These are phyloP conservation scores for Meghimatium bilineatum DNA, from an alignment of 2,888 invertebrate genomes.

Conservation along the genomic window DNA sequence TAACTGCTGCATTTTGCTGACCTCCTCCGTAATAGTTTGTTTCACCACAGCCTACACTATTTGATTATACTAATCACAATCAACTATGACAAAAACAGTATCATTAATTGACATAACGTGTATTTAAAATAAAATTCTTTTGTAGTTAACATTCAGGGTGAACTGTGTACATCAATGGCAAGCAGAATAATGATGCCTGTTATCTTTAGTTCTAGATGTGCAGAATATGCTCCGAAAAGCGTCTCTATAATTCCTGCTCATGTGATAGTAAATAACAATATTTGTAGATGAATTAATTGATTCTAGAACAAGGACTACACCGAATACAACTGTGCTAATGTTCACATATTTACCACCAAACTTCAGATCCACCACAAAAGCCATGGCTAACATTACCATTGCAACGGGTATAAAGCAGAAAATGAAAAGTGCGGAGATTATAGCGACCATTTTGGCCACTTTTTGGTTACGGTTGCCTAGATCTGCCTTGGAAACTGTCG, in stretches of 20 bases:
- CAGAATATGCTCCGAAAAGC: neutral
- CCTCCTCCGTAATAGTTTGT: no score
- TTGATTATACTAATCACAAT: no score
- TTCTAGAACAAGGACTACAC: neutral
- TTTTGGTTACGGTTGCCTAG: neutral
- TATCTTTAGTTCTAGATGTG: no score
- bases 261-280: constrained; percentile 2
- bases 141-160: no score
- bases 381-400: neutral
- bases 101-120: no score
- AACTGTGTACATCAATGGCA: no score
- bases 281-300: constrained; percentile 1
- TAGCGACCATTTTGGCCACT: neutral
- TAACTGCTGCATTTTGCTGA: no score
- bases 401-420: neutral
- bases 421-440: neutral
- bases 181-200: no score
- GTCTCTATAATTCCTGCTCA: neutral
- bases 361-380: neutral
- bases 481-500: neutral
- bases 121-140: no score
- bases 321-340: neutral
- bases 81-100: no score
- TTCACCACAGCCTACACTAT: no score
- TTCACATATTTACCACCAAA: neutral